Base-by-base conservation (phyloP, 2,113 vertebrate species). In the Elachura formosa region DNA sequence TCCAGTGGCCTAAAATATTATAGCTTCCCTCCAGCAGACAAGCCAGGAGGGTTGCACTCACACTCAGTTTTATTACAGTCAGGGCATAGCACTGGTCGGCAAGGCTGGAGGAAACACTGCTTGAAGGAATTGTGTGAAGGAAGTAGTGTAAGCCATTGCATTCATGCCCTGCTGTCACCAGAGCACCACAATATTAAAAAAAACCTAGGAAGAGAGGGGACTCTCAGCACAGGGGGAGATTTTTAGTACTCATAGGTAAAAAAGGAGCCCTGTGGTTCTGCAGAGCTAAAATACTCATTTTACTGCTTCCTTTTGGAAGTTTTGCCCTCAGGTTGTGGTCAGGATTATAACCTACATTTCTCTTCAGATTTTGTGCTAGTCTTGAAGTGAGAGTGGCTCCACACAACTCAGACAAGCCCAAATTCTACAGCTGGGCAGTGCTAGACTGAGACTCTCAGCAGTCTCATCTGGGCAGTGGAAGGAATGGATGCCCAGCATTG, bases 401-500 rank as follows among this genome's bases (percentile, higher is more conserved):
- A n/a, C 28, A 5, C 9, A 38, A 45, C 29, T 31, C 41, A 43
- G 34, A 46, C 11, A 52, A 95, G 43, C 41, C 31, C 72, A 59
- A 59, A 56, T 48, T 38, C 29, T 26, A 2, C 20, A 67, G 56
- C 34, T 3, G 5, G 13, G 8, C 29, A 34, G 12, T 46, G 28
- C 48, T n/a, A 71, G 25, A 31, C 40, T 31, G 43, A 41, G 22
- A 36, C 10, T 62, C 23, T 59, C 81, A 29, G 43, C 29, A 94
- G 40, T 29, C 62, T 51, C 41, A 3, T 1, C 0, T 6, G 41
- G 58, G 33, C 41, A 38, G 14, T n/a, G 61, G 68, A 45, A 89
- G 46, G 23, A 38, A 34, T 16, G 24, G 45, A 61, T 0, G 0
- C 14, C 17, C 20, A 51, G 54, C 63, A 20, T 3, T 1, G 28